Evolutionary conservation across 1,140 invertebrate genomes (phyloP), one percentile per base, ranked within the genome.

Genomic region (Aradophagus sp.): DNA sequence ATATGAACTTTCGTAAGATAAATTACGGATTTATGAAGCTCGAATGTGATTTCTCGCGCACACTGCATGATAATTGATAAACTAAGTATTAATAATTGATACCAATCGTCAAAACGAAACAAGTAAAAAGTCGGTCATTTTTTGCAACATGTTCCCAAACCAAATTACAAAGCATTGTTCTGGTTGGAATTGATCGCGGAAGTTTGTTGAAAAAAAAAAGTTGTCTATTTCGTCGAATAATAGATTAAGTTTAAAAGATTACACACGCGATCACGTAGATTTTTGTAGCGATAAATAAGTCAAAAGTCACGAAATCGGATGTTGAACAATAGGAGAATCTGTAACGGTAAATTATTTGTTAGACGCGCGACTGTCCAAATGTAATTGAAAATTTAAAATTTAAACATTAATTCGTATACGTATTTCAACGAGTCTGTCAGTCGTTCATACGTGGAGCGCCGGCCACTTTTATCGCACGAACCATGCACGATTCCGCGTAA

Each of bases 351-450:
- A 61, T 68, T 68, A 61, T 68, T 68, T 68, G 36, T 1, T 20
- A 27, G 38, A 47, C 8, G 53, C 5, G 32, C 26, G 26, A 52
- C 47, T 53, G 65, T 53, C 55, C 29, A 58, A 68, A 59, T 68
- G 55, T 68, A 68, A 61, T 61, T 55, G 55, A 58, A 59, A 68
- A 61, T 68, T 68, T 59, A 68, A 68, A 68, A 68, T 61, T 68
- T 68, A 68, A 61, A 59, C 65, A 42, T 65, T 66, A 17, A 55
- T 55, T 48, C 61, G 23, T 27, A 11, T 62, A 36, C 45, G 38
- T 65, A 63, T 53, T 55, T 55, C 48, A 41, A 34, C 26, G 42
- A 36, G 52, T 66, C 42, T 56, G 62, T 56, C 44, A 66, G 42
- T 26, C 35, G 52, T 50, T 66, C 44, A 66, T 56, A 47, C 34